Conservation (phyloP, 2,888 invertebrate genomes). For the Hirtodrosophila alboralis region DNA sequence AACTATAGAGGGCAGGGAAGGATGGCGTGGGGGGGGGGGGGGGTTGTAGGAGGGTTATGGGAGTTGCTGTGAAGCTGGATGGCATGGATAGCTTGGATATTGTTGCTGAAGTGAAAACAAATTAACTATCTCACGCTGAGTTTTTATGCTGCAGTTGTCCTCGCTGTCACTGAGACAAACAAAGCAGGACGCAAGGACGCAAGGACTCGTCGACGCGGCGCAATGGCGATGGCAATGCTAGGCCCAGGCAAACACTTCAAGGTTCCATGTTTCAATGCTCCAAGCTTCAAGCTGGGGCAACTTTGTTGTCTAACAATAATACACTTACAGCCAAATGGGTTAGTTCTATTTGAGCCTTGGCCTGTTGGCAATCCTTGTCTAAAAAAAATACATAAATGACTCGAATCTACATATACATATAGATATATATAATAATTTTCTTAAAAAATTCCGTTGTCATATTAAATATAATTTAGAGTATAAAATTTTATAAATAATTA, state of each 20-base stretch:
- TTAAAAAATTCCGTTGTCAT: no score
- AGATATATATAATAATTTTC: no score
- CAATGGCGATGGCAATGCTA: slow-evolving; percentile 21
- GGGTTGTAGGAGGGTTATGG: not conserved
- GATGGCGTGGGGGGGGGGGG: no score
- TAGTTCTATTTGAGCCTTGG: not conserved
- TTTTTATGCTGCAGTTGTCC: slow-evolving; percentile 66
- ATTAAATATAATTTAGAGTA: no score
- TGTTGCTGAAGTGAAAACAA: slow-evolving; percentile 79
- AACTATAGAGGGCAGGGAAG: slow-evolving; percentile 1
- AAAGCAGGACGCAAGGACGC: slow-evolving; percentile 28
- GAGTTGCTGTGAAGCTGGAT: not conserved
- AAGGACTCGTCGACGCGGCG: slow-evolving; percentile 13
- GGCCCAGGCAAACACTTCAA: slow-evolving; percentile 64
- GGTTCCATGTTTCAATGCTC: slow-evolving; percentile 26
- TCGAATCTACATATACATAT: no score
- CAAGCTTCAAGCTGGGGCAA: slow-evolving; percentile 36
- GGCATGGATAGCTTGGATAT: slow-evolving; percentile 43
- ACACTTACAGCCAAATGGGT: slow-evolving; percentile 14
- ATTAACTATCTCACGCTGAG: slow-evolving; percentile 78
- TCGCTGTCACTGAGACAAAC: slow-evolving; percentile 49
- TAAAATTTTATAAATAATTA: no score
- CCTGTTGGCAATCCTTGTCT: no score
- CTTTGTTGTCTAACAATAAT: slow-evolving; percentile 47
- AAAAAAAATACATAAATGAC: no score